A percentile compares a stretch with the other conserved stretches of the same genome.
These are phyloP conservation scores for Eunapius fragilis DNA, from an alignment of 37 sponge, comb jelly and placozoan genomes.

Conservation along the genomic window DNA sequence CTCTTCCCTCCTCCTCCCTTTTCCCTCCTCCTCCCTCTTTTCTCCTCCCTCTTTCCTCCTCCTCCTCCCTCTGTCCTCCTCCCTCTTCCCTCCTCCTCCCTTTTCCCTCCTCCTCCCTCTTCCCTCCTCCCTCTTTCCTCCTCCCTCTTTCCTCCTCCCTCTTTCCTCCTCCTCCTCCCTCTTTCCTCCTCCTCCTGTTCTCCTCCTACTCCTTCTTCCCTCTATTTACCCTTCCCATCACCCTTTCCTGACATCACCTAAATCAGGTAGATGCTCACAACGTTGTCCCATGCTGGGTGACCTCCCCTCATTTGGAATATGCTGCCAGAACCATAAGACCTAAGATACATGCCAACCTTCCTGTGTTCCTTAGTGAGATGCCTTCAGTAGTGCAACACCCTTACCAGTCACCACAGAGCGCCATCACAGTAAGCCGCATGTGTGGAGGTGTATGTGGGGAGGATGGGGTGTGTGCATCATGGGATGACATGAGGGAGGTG, in stretches of 20 bases:
- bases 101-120: background rate
- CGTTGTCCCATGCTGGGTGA: slow-evolving; percentile 38
- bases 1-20: background rate
- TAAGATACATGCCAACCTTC: slow-evolving; percentile 26
- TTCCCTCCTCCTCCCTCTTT: background rate
- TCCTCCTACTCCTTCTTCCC: background rate
- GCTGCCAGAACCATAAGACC: slow-evolving; percentile 46
- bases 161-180: background rate
- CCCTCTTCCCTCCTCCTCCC: background rate
- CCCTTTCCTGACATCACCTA: background rate
- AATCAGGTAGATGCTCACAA: slow-evolving; percentile 43
- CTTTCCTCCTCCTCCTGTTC: background rate
- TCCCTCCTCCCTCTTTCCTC: background rate
- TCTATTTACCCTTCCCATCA: background rate
- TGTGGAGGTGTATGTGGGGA: no score
- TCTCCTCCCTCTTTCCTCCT: background rate
- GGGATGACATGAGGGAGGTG: no score
- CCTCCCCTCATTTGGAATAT: slow-evolving; percentile 49
- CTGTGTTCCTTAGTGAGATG: slow-evolving; percentile 24
- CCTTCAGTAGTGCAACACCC: slow-evolving; percentile 24
- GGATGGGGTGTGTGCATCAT: no score
- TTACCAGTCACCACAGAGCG: no score
- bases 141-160: background rate
- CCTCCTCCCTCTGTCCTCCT: background rate
- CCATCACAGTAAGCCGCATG: no score